Base-by-base conservation (phyloP, 2,113 vertebrate genomes). In the Gambusia holbrooki region DNA sequence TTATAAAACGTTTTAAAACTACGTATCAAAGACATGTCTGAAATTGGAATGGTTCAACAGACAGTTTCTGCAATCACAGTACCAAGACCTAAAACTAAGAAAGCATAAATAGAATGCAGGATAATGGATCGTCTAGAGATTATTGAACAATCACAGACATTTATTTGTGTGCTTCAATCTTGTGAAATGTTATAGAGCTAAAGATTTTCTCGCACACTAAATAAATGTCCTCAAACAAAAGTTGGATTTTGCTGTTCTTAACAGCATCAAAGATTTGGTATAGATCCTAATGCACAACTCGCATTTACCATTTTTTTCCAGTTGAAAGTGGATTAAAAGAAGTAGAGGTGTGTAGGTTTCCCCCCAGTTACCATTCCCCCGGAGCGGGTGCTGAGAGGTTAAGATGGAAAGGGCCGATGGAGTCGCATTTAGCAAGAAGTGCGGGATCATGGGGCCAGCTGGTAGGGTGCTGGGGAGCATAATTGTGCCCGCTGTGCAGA, bases 401-500 rank as follows among this genome's bases (percentile, higher is more conserved):
- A 93, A 93, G 90, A 91, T 90, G 89, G 87, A 92, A 89, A 88
- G 90, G 91, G 89, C 89, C 80, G 77, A 81, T 83, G 82, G 91
- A 92, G 93, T 90, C 82, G 89, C 89, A 87, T 92, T 92, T 90
- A 90, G 91, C 90, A 92, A 93, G 89, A 90, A 91, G 91, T 90
- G 91, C 71, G 87, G 92, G 92, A 90, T 93, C 92, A 93, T 71
- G 87, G 89, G 94, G 93, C 88, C 93, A 94, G 93, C 92, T 92
- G 89, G 92, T 87, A 89, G 94, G 93, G 93, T 93, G 92, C 93
- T 91, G 91, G 92, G 91, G 91, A 92, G 88, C 85, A 84, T 94
- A 94, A 95, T 94, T 94, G 93, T 94, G 92, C 93, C 88, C 87
- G 89, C 92, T 93, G 93, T 91, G 88, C 93, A 91, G 89, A 91